phyloP scores from a whole-genome alignment of 2,113 vertebrate genomes.

The Phyllostomus discolor region DNA sequence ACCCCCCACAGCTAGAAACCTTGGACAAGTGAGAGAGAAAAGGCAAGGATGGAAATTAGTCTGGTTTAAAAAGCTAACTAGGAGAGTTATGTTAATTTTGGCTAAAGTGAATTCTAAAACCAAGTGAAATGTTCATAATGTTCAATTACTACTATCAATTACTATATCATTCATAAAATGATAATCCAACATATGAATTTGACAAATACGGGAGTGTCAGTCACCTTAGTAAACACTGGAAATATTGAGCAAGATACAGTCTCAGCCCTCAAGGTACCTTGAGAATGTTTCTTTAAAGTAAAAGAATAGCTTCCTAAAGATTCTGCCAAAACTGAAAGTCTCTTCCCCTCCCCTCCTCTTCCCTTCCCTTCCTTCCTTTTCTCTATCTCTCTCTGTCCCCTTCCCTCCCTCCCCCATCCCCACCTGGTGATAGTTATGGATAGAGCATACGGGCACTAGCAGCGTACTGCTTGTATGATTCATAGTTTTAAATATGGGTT shows the following conservation, averaged over 20 bases:
- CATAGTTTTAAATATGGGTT: background rate
- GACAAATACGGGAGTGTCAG: background rate
- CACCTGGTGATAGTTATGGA: background rate
- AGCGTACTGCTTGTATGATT: background rate
- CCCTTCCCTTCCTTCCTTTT: background rate
- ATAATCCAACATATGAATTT: background rate
- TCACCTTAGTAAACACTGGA: background rate
- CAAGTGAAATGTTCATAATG: background rate
- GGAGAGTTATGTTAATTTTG: background rate
- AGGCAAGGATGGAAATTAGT: background rate
- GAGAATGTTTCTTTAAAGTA: background rate
- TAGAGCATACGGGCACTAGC: background rate
- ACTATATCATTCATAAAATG: conserved; percentile 16
- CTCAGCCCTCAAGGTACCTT: background rate
- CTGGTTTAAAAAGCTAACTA: background rate
- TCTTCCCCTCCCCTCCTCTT: background rate
- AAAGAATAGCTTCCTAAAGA: background rate
- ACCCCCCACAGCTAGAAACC: background rate
- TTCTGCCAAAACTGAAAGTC: background rate
- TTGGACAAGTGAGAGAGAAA: background rate
- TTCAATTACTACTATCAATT: background rate
- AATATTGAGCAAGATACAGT: background rate
- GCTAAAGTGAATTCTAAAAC: conserved; percentile 12
- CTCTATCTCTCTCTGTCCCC: no score
- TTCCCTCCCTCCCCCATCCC: background rate